Base-by-base conservation (phyloP, 2,113 vertebrate species). In the Lates calcarifer region DNA sequence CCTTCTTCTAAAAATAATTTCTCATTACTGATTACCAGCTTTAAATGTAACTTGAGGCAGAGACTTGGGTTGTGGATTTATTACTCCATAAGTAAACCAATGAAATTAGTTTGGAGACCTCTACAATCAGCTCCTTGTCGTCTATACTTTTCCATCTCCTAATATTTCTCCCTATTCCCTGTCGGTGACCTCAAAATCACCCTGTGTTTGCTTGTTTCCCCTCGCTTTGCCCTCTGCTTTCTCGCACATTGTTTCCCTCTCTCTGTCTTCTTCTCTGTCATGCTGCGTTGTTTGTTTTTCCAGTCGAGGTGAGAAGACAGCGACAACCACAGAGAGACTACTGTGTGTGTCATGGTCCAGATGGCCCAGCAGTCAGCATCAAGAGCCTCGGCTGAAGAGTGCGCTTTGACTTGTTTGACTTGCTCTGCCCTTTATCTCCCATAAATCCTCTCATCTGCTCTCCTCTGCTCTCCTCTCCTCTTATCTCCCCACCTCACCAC, bases 231-330 rank as follows among this genome's bases (percentile, higher is more conserved):
- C 29, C 17, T 57, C 67, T 56, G 26, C 51, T 37, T 53, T 72
- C 41, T 35, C 56, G 15, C 77, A 22, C 81, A 56, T 53, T 17
- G 28, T 74, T 77, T 83, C 26, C 3, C 72, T n/a, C 61, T 62
- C 62, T 51, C 61, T 51, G 37, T 68, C 58, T 13, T 61, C 49
- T 51, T 81, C 74, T 74, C 74, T 69, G 41, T 85, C 90, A 75
- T 39, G 89, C 91, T 84, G 92, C 10, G 89, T 85, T 93, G 86
- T 90, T 91, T 90, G 76, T 91, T 91, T 91, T 91, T 82, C 69
- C 69, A 74, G 72, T 91, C 8, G 78, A 90, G 88, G 89, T 87
- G 90, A 86, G 87, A 87, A 86, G 81, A 70, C 81, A 17, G 78
- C 84, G 90, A 41, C 71, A 37, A 79, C 82, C 84, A 28, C 84